Evolutionary conservation across 2,888 invertebrate species (phyloP).

Genomic region (Mythimna impura): DNA sequence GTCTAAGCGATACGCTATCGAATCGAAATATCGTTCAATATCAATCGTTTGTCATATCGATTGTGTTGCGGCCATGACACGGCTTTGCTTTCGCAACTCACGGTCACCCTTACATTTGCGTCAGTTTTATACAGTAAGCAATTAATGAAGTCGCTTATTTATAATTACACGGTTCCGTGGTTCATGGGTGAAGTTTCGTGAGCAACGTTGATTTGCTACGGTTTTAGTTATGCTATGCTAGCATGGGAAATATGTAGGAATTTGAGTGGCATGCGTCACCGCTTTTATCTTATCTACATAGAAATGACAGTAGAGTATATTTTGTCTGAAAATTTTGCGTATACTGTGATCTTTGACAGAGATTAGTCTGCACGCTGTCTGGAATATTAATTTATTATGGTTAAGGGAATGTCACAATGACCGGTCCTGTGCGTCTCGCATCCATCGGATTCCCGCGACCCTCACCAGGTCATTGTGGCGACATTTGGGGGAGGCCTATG

Average conservation of each 20-base stretch:
- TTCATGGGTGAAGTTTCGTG: constrained; percentile 59
- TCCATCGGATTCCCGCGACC: no score
- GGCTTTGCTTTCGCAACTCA: constrained; percentile 81
- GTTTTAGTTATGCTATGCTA: constrained; percentile 16
- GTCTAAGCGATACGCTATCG: constrained; percentile 54
- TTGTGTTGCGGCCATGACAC: constrained; percentile 81
- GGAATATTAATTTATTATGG: not conserved
- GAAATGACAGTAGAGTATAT: constrained; percentile 12
- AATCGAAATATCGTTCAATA: constrained; percentile 60
- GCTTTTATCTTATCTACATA: constrained; percentile 33
- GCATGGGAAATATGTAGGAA: constrained; percentile 49
- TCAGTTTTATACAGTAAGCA: constrained; percentile 66
- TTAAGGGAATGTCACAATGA: not conserved
- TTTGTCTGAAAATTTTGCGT: constrained; percentile 20
- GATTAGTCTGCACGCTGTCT: not conserved
- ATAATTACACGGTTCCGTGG: constrained; percentile 59
- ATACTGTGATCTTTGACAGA: constrained; percentile 17
- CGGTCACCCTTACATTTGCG: constrained; percentile 76
- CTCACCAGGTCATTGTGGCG: no score
- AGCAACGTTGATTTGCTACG: constrained; percentile 51
- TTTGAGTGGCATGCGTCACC: constrained; percentile 38
- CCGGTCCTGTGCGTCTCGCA: no score
- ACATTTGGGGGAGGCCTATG: no score
- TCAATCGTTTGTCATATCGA: constrained; percentile 65
- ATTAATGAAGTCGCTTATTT: constrained; percentile 66